phyloP scores from a whole-genome alignment of 2,113 vertebrate genomes.

The Corythaixoides concolor region DNA sequence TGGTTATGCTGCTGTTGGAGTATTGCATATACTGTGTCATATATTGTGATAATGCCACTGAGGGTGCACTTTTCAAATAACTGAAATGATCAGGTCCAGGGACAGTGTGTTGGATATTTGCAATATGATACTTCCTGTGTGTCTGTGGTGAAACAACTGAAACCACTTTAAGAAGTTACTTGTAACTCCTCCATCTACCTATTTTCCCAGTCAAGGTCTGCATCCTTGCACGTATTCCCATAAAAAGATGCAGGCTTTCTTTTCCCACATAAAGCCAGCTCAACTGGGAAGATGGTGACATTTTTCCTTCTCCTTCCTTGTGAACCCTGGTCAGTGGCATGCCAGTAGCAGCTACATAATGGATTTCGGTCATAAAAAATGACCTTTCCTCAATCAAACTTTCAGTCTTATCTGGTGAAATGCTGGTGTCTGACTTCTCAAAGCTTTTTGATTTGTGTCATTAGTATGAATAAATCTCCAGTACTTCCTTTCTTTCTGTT shows the following conservation, averaged over 20 bases:
- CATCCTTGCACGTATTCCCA: background rate
- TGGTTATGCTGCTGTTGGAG: background rate
- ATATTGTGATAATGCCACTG: background rate
- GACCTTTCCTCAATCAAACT: background rate
- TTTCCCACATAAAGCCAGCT: background rate
- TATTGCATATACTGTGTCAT: background rate
- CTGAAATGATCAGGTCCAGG: background rate
- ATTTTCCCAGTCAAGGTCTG: background rate
- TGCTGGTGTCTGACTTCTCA: background rate
- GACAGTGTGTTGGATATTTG: background rate
- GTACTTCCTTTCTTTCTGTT: background rate
- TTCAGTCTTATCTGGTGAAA: background rate
- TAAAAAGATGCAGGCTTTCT: background rate
- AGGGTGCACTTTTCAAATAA: background rate
- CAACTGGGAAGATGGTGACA: background rate
- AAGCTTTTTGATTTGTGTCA: background rate
- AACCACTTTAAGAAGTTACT: background rate
- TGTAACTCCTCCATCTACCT: background rate
- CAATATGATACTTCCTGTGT: background rate
- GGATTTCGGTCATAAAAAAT: background rate
- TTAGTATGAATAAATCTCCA: background rate
- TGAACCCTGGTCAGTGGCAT: background rate
- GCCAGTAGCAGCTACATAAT: background rate
- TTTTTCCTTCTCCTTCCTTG: background rate
- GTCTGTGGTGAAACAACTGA: background rate